phyloP scores from a whole-genome alignment of 2,797 vertebrate genomes.

The Oreochromis mossambicus region DNA sequence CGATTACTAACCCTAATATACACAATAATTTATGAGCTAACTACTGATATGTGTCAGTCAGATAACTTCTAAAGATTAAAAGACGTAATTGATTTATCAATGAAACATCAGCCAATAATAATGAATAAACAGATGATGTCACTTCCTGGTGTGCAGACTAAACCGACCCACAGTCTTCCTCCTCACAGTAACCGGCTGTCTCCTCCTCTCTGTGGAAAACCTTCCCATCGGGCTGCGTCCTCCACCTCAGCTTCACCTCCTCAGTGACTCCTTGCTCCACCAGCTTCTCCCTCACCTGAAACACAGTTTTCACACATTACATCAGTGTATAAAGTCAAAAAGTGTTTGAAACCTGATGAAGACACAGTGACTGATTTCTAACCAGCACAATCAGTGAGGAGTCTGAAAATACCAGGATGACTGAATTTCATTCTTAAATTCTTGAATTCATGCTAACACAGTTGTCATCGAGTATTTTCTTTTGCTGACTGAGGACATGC shows the following conservation, averaged over 20 bases:
- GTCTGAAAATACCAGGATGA: neutral
- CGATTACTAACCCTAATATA: neutral
- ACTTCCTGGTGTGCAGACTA: neutral
- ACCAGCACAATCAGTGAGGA: neutral
- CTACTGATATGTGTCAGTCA: neutral
- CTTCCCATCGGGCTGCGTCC: neutral
- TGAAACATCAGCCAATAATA: neutral
- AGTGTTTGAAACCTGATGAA: neutral
- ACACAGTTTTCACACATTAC: neutral
- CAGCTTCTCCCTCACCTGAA: neutral
- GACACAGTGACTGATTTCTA: neutral
- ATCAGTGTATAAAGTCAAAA: rapidly evolving
- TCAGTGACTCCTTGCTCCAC: neutral
- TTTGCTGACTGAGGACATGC: rapidly evolving
- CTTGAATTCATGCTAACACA: rapidly evolving
- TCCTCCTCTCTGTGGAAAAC: neutral
- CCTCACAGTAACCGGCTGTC: neutral
- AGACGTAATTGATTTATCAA: neutral
- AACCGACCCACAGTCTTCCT: neutral
- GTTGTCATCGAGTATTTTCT: neutral
- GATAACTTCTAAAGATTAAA: neutral
- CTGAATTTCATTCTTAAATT: neutral
- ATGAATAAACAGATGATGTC: neutral
- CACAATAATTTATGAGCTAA: neutral
- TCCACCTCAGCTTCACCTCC: neutral